phyloP scores from a whole-genome alignment of 1,140 invertebrate genomes.

The Meloidogyne hapla region DNA sequence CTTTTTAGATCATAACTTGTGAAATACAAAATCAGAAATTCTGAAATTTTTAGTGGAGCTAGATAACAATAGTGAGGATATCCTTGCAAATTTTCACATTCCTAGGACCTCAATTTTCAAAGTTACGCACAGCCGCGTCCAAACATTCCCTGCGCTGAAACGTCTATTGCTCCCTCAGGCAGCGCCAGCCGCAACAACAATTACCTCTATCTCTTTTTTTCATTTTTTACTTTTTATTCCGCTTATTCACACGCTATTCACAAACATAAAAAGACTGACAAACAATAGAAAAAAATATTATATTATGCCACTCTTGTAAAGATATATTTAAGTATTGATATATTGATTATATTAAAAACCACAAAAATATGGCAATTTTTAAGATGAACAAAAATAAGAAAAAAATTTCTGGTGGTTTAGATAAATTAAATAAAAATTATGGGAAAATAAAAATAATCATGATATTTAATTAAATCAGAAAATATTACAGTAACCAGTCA shows the following conservation, averaged over 20 bases:
- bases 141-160: background rate
- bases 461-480: no score
- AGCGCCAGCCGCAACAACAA: background rate
- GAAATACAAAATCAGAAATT: background rate
- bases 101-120: no score
- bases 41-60: background rate
- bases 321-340: background rate
- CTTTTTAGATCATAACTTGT: background rate
- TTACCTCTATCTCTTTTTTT: background rate
- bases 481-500: no score
- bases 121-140: background rate
- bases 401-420: no score
- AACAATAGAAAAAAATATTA: background rate
- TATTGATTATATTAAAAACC: background rate
- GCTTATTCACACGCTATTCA: constrained; percentile 5
- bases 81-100: background rate
- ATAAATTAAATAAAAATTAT: no score
- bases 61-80: background rate
- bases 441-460: no score
- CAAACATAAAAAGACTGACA: background rate
- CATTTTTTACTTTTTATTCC: constrained; percentile 1
- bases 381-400: no score
- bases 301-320: background rate
- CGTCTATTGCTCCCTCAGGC: background rate
- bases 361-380: background rate